Evolutionary conservation across 2,113 vertebrate species (phyloP), one percentile per base, ranked within the genome.

Genomic region (Microcebus ravelobensis): DNA sequence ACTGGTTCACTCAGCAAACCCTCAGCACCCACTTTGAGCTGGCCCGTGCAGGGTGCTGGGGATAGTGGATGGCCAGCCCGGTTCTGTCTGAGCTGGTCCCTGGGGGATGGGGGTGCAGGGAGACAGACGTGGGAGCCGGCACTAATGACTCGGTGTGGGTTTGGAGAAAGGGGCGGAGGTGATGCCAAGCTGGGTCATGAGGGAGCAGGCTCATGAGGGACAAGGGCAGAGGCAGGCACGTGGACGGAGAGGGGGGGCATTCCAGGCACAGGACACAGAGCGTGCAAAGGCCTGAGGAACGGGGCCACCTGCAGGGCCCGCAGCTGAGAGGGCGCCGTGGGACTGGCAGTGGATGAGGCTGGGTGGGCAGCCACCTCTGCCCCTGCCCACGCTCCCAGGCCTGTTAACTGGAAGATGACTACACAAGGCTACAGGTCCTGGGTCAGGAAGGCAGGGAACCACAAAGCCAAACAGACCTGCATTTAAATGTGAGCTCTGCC

Each of bases 91-190:
- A 70, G n/a, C 36, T 18, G 10, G 48, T 55, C 31, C 36, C 65
- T 0, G 9, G 29, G 52, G 65, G 11, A 3, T 31, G 7, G 23
- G 17, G 45, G 29, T 34, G 42, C 5, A 0, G 61, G 34, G 45
- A 79, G 25, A 55, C 13, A 20, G 70, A 36, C 0, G 0, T 1
- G 3, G 6, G 14, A 68, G 10, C 34, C 1, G 21, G 20, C 39
- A 42, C 7, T 8, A 45, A 25, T 42, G 90, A 36, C 3, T 52
- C 34, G 8, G 80, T 0, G 0, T 65, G 57, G 67, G 29, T 5
- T 52, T 25, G 8, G 31, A 34, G 50, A 63, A 39, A 17, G 48
- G 63, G 52, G 8, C 50, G 39, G 61, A 67, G 67, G n/a, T 18
- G 65, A 85, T 23, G 1, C 3, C 3, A 52, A 83, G 52, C 81